Conservation (phyloP, 2,113 vertebrate species). For the Oxyruncus cristatus region DNA sequence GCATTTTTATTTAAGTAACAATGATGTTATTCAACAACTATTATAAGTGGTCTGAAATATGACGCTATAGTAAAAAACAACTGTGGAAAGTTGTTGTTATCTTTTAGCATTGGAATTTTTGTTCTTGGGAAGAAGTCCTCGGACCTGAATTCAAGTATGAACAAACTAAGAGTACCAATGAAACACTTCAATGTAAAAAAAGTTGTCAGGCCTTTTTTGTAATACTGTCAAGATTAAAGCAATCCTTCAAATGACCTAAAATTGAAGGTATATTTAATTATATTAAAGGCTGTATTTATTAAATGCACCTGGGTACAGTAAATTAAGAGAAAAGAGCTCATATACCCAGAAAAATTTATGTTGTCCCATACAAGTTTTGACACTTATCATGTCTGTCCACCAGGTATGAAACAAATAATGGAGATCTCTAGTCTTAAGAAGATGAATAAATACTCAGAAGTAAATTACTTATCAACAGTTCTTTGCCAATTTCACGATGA, state of each 20-base stretch:
- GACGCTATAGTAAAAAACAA: neutral
- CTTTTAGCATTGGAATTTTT: neutral
- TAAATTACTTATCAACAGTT: neutral
- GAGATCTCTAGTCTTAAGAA: neutral
- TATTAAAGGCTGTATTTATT: neutral
- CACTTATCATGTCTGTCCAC: neutral
- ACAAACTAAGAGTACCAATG: neutral
- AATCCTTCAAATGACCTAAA: neutral
- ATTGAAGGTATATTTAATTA: neutral
- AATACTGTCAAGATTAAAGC: neutral
- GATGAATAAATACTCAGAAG: neutral
- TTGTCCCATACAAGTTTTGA: neutral
- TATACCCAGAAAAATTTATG: neutral
- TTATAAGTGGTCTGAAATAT: conserved; percentile 42
- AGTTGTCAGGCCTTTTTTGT: neutral
- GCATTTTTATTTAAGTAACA: conserved; percentile 65
- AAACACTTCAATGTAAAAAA: neutral
- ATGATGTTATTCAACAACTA: conserved; percentile 11
- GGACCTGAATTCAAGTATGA: neutral
- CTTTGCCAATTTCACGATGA: neutral
- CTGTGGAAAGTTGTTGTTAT: neutral
- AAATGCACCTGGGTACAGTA: neutral
- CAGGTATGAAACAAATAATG: rapidly evolving
- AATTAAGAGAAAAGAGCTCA: neutral
- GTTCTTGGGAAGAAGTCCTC: neutral